phyloP scores from a whole-genome alignment of 2,797 vertebrate genomes.

The Acrocephalus scirpaceus region DNA sequence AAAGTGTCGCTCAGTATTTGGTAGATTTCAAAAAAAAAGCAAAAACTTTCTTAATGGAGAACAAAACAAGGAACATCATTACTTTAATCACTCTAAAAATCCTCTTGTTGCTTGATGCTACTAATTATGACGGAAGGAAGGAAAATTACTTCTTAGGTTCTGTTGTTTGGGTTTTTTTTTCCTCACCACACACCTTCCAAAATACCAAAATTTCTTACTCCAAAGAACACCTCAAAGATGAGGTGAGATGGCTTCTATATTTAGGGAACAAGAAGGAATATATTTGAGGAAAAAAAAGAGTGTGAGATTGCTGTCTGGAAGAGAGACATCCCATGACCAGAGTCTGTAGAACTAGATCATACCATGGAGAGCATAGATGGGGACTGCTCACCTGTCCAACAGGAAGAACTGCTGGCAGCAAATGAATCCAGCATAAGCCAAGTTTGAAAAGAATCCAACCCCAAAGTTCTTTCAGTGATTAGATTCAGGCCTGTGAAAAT shows the following conservation, averaged over 20 bases:
- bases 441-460: not conserved
- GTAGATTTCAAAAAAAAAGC: not conserved
- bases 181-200: not conserved
- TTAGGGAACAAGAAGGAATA: not conserved
- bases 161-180: not conserved
- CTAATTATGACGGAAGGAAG: not conserved
- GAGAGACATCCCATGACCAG: fast-evolving
- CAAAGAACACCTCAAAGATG: not conserved
- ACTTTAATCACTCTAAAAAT: not conserved
- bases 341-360: not conserved
- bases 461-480: not conserved
- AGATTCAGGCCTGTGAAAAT: not conserved
- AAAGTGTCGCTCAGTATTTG: not conserved
- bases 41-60: not conserved
- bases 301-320: not conserved
- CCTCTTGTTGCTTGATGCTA: not conserved
- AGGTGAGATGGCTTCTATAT: not conserved
- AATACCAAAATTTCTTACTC: not conserved
- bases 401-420: not conserved
- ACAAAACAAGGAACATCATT: not conserved
- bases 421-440: not conserved
- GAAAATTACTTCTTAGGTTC: not conserved
- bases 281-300: not conserved
- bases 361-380: not conserved
- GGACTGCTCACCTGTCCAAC: not conserved